A percentile compares a stretch with the other conserved stretches of the same genome.
Conservation (phyloP, 1,140 invertebrate genomes). For the Gonatopus flavifemur region DNA sequence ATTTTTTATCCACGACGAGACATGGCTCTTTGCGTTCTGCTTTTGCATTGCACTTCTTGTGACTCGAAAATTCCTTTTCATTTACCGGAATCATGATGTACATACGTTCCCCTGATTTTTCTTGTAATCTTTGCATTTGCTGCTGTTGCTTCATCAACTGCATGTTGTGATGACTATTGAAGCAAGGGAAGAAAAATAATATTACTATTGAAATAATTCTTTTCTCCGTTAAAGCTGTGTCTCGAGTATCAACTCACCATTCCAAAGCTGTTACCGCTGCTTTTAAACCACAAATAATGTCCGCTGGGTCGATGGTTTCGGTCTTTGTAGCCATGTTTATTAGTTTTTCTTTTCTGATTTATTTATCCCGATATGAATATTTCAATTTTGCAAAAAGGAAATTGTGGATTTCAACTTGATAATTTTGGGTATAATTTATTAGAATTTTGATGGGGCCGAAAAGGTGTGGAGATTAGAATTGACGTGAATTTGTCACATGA, state of each 20-base stretch:
- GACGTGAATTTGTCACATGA: too few relatives aligned
- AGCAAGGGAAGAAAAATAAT: background rate
- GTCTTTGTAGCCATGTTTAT: too few relatives aligned
- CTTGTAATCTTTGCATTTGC: background rate
- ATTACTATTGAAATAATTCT: background rate
- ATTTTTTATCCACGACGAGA: too few relatives aligned
- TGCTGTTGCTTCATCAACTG: background rate
- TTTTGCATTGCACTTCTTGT: background rate
- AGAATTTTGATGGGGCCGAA: too few relatives aligned
- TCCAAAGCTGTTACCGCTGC: conserved; percentile 25
- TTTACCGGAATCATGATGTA: conserved; percentile 14
- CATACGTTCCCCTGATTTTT: conserved; percentile 2
- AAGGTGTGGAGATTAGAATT: too few relatives aligned
- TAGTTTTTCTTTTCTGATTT: too few relatives aligned
- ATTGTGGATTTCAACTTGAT: too few relatives aligned
- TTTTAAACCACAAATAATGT: conserved; percentile 28
- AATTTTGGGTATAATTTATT: too few relatives aligned
- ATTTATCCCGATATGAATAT: too few relatives aligned
- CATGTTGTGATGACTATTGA: conserved; percentile 5
- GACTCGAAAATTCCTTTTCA: background rate
- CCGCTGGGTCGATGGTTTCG: too few relatives aligned
- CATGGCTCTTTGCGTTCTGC: too few relatives aligned
- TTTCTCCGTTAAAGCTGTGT: background rate
- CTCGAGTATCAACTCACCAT: conserved; percentile 33
- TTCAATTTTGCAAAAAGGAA: too few relatives aligned